Conservation (phyloP, 1,140 invertebrate genomes). For the Panagrolaimus sp. region DNA sequence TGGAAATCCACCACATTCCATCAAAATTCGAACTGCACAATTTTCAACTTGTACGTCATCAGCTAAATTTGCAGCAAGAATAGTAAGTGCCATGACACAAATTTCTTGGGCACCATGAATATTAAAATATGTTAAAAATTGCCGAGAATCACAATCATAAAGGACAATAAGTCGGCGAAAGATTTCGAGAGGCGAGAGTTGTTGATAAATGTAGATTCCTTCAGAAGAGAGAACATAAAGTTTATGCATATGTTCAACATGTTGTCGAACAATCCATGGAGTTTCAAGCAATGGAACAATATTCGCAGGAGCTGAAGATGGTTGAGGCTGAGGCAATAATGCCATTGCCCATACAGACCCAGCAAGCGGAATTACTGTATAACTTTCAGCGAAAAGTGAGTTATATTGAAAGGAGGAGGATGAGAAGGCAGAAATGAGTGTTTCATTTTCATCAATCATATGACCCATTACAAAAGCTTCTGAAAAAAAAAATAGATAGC, state of each 20-base stretch:
- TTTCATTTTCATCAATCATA: neutral
- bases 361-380: neutral
- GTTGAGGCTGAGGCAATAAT: neutral
- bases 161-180: neutral
- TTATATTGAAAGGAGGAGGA: neutral
- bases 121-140: neutral
- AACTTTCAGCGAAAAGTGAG: neutral
- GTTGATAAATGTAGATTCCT: slow-evolving; percentile 6
- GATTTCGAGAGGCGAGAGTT: neutral
- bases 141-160: neutral
- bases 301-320: neutral
- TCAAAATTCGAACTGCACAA: neutral
- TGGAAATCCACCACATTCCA: neutral
- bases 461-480: neutral
- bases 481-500: neutral
- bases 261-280: slow-evolving; percentile 2
- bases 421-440: neutral
- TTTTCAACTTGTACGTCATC: neutral
- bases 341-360: slow-evolving; percentile 8
- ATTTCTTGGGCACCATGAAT: neutral
- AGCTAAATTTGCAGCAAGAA: neutral
- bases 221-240: neutral
- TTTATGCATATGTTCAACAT: neutral
- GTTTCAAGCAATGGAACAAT: neutral
- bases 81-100: neutral